Percentiles rank a stretch among this genome's conserved stretches.
Evolutionary conservation across 2,113 vertebrate genomes (phyloP).

Genomic region (Ictalurus furcatus): DNA sequence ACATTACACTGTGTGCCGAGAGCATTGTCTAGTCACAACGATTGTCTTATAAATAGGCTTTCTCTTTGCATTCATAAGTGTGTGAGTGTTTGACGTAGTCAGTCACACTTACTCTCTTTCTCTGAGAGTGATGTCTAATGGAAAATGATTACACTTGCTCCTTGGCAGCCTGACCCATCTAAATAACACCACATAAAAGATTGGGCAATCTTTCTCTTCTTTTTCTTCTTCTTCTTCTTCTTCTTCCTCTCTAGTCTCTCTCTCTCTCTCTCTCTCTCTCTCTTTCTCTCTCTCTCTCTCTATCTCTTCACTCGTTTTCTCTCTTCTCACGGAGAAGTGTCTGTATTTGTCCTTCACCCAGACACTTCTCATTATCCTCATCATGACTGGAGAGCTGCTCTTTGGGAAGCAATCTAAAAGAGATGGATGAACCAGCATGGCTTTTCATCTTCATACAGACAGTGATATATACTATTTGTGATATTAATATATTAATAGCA

Average conservation of each 20-base stretch:
- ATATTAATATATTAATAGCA: background rate
- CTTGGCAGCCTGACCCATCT: slow-evolving; percentile 44
- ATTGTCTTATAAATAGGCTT: slow-evolving; percentile 36
- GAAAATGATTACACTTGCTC: slow-evolving; percentile 58
- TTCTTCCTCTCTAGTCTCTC: slow-evolving; percentile 39
- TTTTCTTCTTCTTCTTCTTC: slow-evolving; percentile 40
- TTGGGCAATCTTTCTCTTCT: slow-evolving; percentile 55
- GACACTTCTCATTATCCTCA: slow-evolving; percentile 21
- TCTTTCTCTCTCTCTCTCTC: background rate
- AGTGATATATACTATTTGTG: background rate
- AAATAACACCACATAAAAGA: slow-evolving; percentile 55
- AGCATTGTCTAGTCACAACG: slow-evolving; percentile 3
- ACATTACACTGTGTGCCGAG: background rate
- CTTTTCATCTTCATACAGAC: background rate
- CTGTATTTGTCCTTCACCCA: slow-evolving; percentile 12
- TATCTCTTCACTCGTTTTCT: background rate
- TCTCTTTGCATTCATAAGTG: slow-evolving; percentile 5
- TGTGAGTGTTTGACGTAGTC: slow-evolving; percentile 19
- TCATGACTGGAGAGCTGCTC: background rate
- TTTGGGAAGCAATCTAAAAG: background rate
- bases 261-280: no score
- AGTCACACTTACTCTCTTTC: slow-evolving; percentile 31
- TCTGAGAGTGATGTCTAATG: slow-evolving; percentile 58
- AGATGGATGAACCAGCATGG: background rate
- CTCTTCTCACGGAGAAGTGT: background rate